Evolutionary conservation across 1,140 invertebrate species (phyloP), one percentile per base, ranked within the genome.

Genomic region (Plectrocnemia conspersa): DNA sequence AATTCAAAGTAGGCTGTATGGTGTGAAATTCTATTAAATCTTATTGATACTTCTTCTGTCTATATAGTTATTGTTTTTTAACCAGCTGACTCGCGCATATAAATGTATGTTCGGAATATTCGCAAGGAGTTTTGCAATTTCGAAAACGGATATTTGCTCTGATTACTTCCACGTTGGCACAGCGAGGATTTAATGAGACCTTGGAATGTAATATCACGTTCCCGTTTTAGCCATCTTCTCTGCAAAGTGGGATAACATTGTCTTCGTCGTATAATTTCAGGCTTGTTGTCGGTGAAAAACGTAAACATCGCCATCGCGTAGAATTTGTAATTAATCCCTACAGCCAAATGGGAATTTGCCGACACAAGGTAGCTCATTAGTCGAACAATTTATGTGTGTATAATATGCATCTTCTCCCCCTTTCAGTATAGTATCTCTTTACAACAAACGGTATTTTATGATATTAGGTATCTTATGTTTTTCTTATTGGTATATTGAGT

Each of bases 171-270:
- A 45, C 11, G 53, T 7, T 47, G n/a, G 55, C 45, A 23, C 27
- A 18, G 25, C 13, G 55, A 52, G 50, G 45, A 58, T 47, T 47
- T 54, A 54, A 59, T 50, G 57, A 59, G 52, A 59, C 57, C 57
- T 19, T 48, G 40, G 57, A 59, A 59, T 59, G 52, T 59, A 54
- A 54, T 54, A 54, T 54, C 50, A 32, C 50, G 50, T 40, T 40
- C 19, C 7, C 15, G 7, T 18, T 22, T 42, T 13, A 23, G 42
- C 10, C n/a, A 10, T 13, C 18, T 11, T 21, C 42, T 45, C 13
- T 7, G 5, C 29, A 13, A n/a, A 19, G n/a, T 11, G 7, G 45
- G 24, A 47, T 47, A 25, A 47, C 45, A 47, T 47, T 47, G 45
- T 47, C 45, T 47, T 7, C 35, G 10, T 11, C 24, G 45, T 27